A percentile compares a stretch with the other conserved stretches of the same genome.
Conservation (phyloP, 2,888 invertebrate species). For the Ashinkailepas kermadecensis region DNA sequence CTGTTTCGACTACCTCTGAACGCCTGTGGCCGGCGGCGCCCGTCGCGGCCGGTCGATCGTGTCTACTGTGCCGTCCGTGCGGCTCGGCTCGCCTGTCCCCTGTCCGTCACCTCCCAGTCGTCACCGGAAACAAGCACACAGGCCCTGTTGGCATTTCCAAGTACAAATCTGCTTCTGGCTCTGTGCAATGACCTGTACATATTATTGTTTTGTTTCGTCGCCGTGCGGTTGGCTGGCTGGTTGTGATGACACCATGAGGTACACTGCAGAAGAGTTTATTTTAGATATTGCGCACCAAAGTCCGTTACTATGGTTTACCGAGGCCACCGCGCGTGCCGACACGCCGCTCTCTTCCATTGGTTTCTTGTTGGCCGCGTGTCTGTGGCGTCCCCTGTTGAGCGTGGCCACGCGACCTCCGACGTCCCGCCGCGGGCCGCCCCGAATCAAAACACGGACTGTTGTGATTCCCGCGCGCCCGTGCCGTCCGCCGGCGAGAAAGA, state of each 20-base stretch:
- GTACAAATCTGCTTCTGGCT: conserved; percentile 18
- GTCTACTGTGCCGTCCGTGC: not conserved
- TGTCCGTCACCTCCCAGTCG: not conserved
- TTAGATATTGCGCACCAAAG: conserved; percentile 19
- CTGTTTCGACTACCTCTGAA: not conserved
- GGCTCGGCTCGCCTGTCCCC: not conserved
- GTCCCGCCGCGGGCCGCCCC: not conserved
- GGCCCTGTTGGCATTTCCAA: conserved; percentile 19
- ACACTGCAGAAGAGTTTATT: conserved; percentile 14
- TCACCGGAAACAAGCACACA: not conserved
- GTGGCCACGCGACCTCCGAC: too few relatives aligned
- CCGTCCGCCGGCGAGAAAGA: not conserved
- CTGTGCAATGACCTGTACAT: conserved; percentile 17
- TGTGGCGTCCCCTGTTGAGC: too few relatives aligned
- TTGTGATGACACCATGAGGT: conserved; percentile 18
- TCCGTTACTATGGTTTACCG: conserved; percentile 11
- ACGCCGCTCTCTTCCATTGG: not conserved
- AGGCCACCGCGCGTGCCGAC: not conserved
- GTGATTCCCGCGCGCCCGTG: not conserved
- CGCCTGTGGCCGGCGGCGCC: not conserved
- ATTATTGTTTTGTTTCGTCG: conserved; percentile 8
- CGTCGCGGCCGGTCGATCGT: not conserved
- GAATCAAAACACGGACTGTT: conserved; percentile 6
- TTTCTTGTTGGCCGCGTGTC: too few relatives aligned
- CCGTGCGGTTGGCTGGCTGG: not conserved